Base-by-base conservation (phyloP, 37 sponge, comb jelly and placozoan species). In the Halichondria panicea region DNA sequence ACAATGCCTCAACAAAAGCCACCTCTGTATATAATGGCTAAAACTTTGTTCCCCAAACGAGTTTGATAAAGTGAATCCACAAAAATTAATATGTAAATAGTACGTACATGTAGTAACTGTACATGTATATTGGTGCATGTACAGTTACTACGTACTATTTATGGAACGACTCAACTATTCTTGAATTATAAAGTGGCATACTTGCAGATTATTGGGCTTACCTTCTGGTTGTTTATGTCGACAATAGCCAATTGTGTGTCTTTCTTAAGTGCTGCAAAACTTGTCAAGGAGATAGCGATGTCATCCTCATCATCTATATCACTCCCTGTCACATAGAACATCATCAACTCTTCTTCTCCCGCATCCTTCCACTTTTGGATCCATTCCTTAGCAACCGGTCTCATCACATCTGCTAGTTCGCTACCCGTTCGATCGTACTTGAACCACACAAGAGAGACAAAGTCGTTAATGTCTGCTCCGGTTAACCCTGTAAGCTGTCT, bases 391-490 rank as follows among this genome's bases (percentile, higher is more conserved):
- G 48, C 82, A 39, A 71, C 37, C 3, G 59, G 8, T 25, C 24
- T 11, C 19, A 80, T 43, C n/a, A 43, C 19, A n/a, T n/a, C n/a
- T n/a, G n/a, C n/a, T n/a, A n/a, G n/a, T n/a, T n/a, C n/a, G n/a
- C n/a, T n/a, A n/a, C n/a, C 70, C 2, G 46, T 27, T 28, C 30
- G 42, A 48, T 64, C 53, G 66, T 76, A 58, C 3, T 75, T 65
- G 78, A 92, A 92, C 76, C 77, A 88, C 58, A 88, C 70, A 33
- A 92, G 77, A 62, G 54, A 43, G n/a, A 81, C 69, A 22, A 19
- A 2, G 19, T 92, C 86, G 48, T 88, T 88, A 38, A 88, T 74
- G 2, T 69, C 63, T 12, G n/a, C 43, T 9, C 81, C 92, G 25
- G 78, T 77, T 2, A 2, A 19, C 7, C 76, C 75, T 19, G 68